A percentile compares a stretch with the other conserved stretches of the same genome.
Conservation (phyloP, 37 sponge, comb jelly and placozoan genomes). For the Amphimedon queenslandica region DNA sequence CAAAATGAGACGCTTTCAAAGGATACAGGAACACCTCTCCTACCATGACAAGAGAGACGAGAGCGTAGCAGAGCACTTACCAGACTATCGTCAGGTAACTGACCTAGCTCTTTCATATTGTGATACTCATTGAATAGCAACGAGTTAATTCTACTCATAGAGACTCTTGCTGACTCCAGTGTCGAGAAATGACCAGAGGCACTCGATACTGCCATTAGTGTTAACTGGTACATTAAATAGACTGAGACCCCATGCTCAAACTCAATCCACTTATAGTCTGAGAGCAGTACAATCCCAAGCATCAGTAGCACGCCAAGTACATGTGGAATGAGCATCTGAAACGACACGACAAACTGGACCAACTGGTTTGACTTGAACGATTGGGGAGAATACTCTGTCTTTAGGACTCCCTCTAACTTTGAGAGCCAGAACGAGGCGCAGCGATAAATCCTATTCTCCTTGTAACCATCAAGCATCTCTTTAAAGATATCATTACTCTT, state of each 20-base stretch:
- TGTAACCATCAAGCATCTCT: conserved; percentile 40
- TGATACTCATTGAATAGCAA: conserved; percentile 5
- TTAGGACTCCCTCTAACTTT: background rate
- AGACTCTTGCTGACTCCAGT: conserved; percentile 18
- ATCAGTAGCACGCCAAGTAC: conserved; percentile 5
- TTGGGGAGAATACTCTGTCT: conserved; percentile 4
- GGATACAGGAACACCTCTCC: conserved; percentile 1
- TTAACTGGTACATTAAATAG: conserved; percentile 13
- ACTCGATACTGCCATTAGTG: conserved; percentile 10
- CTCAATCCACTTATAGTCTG: background rate
- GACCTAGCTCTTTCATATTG: background rate
- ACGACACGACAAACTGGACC: conserved; percentile 8
- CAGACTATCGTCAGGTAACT: background rate
- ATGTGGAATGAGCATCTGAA: conserved; percentile 19
- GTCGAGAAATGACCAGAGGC: conserved; percentile 14
- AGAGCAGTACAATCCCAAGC: conserved; percentile 17
- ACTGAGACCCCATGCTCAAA: conserved; percentile 26
- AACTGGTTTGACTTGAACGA: conserved; percentile 16
- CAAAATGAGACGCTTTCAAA: conserved; percentile 40
- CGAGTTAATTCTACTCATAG: conserved; percentile 37
- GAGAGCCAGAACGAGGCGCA: conserved; percentile 20
- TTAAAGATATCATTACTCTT: conserved; percentile 17
- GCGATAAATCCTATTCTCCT: conserved; percentile 32
- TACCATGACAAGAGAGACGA: background rate
- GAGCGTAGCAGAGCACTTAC: no score